These are phyloP conservation scores for Lypha dubia DNA, from an alignment of 2,888 invertebrate species.

Conservation along the genomic window DNA sequence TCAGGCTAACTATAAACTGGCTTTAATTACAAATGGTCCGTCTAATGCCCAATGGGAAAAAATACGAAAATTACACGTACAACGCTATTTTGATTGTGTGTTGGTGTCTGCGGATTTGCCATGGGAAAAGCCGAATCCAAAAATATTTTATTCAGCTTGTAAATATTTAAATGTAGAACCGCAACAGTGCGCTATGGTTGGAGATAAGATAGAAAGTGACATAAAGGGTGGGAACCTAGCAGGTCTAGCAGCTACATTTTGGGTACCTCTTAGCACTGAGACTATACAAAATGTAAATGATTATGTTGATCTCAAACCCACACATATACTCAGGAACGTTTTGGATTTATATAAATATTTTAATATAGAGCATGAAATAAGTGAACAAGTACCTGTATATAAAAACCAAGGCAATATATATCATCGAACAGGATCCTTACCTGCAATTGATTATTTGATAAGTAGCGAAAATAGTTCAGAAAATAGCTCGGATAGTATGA, in stretches of 20 bases:
- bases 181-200: constrained; percentile 92
- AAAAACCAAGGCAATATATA: constrained; percentile 70
- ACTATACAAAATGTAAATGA: constrained; percentile 71
- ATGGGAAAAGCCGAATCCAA: constrained; percentile 93
- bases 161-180: constrained; percentile 89
- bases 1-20: constrained; percentile 88
- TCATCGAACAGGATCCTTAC: constrained; percentile 79
- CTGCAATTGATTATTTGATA: constrained; percentile 80
- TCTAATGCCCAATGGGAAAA: constrained; percentile 96
- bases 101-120: constrained; percentile 92
- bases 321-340: constrained; percentile 79
- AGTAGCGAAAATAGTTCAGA: constrained; percentile 83
- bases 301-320: constrained; percentile 79
- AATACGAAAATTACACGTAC: constrained; percentile 88
- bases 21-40: constrained; percentile 93
- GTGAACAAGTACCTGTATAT: constrained; percentile 54
- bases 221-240: constrained; percentile 92
- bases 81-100: constrained; percentile 90
- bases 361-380: constrained; percentile 72
- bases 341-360: constrained; percentile 81
- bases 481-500: constrained; percentile 82
- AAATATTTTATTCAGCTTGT: constrained; percentile 93
- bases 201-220: constrained; percentile 94
- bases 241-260: constrained; percentile 90
- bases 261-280: constrained; percentile 86